Evolutionary conservation across 2,113 vertebrate genomes (phyloP).

Genomic region (Chaenogobius annularis): DNA sequence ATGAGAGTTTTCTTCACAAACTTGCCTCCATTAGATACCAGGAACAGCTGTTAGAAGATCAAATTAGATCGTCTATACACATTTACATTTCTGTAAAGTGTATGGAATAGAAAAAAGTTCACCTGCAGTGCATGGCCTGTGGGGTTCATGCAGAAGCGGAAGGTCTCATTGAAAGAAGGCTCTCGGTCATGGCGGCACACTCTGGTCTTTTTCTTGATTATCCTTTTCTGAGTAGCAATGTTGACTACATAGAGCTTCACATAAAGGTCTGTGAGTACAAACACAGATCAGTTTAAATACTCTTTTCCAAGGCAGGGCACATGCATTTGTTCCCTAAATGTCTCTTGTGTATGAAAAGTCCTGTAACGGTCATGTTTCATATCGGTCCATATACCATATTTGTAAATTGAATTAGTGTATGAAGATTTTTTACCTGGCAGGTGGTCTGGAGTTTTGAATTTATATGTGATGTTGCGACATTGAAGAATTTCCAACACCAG

Average conservation of each 20-base stretch:
- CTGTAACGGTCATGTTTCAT: background rate
- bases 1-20: constrained; percentile 99
- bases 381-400: background rate
- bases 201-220: constrained; percentile 98
- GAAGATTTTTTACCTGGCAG: constrained; percentile 84
- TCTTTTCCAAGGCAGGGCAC: background rate
- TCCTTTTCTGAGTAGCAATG: constrained; percentile 93
- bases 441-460: constrained; percentile 97
- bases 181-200: constrained; percentile 98
- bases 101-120: background rate
- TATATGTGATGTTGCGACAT: constrained; percentile 98
- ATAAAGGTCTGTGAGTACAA: constrained; percentile 85
- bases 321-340: background rate
- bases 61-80: background rate
- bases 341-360: background rate
- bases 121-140: constrained; percentile 83
- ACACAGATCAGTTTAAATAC: background rate
- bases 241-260: constrained; percentile 98
- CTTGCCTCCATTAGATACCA: constrained; percentile 97
- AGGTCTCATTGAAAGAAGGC: constrained; percentile 97
- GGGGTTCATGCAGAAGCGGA: constrained; percentile 95
- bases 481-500: constrained; percentile 96
- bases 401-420: background rate
- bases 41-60: constrained; percentile 83
- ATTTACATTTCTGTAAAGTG: background rate